Evolutionary conservation across 1,140 invertebrate species (phyloP), one percentile per base, ranked within the genome.

Genomic region (Heliconius himera): DNA sequence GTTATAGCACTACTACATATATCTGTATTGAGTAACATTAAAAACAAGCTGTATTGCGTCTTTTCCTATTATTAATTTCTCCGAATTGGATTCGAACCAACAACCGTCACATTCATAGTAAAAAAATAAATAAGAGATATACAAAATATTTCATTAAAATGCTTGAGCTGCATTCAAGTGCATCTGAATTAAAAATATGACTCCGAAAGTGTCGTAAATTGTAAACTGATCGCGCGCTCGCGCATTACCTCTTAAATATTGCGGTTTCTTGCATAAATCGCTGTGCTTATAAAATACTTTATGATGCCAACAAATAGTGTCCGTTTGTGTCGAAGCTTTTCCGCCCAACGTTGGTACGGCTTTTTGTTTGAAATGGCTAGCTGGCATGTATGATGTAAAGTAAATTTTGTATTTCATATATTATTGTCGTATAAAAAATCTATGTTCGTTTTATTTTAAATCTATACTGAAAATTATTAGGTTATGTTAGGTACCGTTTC

Each of bases 291-390:
- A 87, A 85, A 88, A 86, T 83, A 74, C 76, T 91, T 91, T 90
- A 90, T 80, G 87, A 88, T 79, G 78, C 83, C 75, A 85, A 89
- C 86, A 90, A 91, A 89, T 87, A 87, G 85, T 80, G 79, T 80
- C 66, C 22, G 83, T 87, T 89, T 87, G 84, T 49, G 72, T 51
- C 29, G 60, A 11, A 66, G 60, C 60, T 66, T 66, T 66, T 66
- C 60, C 26, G 60, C 26, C 11, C 11, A 66, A 29, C 1, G 22
- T 29, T 60, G 9, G n/a, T 60, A 26, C 20, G 9, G 56, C 9
- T 60, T 60, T 60, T 60, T 8, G n/a, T 11, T 60, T 9, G 9
- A n/a, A 60, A 60, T 60, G 8, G 9, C 3, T 22, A 22, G 3
- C 8, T 60, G 56, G 8, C n/a, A 4, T 60, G n/a, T 60, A 22